Evolutionary conservation across 2,888 invertebrate genomes (phyloP), one percentile per base, ranked within the genome.

Genomic region (Clepsis dumicolana): DNA sequence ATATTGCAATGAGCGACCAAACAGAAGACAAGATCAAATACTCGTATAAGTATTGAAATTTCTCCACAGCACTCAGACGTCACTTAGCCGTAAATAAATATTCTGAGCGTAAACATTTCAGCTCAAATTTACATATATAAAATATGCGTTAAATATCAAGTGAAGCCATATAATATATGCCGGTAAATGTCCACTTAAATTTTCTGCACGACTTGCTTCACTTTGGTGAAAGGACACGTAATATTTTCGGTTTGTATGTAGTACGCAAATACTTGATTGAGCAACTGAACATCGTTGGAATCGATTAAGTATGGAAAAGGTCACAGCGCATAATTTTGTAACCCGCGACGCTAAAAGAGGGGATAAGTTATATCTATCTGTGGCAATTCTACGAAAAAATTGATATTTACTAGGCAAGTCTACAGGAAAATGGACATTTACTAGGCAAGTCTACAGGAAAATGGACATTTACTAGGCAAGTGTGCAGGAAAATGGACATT

Each of bases 171-270:
- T 50, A 7, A n/a, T 21, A 48, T 52, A 7, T 25, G 18, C 25
- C 25, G 18, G 52, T 16, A 10, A 5, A 38, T 63, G 32, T 44
- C 52, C 21, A 57, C 72, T 73, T 74, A 74, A 74, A 76, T 75
- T 77, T 75, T 69, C 71, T 75, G 71, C 71, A 57, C 65, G 70
- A 73, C 57, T 65, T 69, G 70, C 64, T 48, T 14, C 60, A 32
- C 57, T 67, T 57, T 62, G 41, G 41, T 72, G 72, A 73, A 73
- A 74, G 72, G 72, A 44, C 59, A 63, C 27, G 14, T 12, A 24
- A 56, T 56, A 35, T 29, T 35, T 41, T 48, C 18, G 10, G 2
- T 21, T 12, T 21, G 10, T 35, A 57, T 35, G 57, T 35, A 38
- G 7, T 25, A 52, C 21, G 18, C 48, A 18, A 48, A 48, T 48